These are phyloP conservation scores for Circaetus cinerascens DNA, from an alignment of 2,113 vertebrate species.

Conservation along the genomic window DNA sequence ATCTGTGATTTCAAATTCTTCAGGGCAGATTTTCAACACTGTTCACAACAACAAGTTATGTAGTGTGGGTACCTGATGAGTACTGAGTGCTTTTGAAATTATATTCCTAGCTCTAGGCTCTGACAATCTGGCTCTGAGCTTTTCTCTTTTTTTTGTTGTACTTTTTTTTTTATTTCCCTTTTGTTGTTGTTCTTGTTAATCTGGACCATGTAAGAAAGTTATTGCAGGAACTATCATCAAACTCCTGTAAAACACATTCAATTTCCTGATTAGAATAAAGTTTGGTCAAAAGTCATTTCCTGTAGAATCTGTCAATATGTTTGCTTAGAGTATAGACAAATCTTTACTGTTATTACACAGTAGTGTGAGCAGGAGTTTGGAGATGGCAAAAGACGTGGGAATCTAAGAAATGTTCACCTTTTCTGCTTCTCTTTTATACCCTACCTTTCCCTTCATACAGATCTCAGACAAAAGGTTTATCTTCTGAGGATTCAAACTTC, in stretches of 20 bases:
- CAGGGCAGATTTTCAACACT: neutral
- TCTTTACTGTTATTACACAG: neutral
- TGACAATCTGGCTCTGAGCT: neutral
- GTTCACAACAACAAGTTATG: neutral
- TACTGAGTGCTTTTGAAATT: neutral
- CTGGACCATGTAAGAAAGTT: neutral
- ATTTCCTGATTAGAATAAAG: neutral
- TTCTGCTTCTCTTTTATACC: neutral
- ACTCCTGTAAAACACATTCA: neutral
- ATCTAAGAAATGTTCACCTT: neutral
- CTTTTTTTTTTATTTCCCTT: neutral
- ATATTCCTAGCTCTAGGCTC: neutral
- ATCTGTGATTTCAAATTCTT: neutral
- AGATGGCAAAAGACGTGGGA: neutral
- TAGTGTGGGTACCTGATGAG: neutral
- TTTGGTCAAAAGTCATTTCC: neutral
- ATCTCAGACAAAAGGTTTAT: neutral
- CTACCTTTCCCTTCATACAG: neutral
- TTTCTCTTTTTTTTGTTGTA: neutral
- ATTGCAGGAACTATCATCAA: rapidly evolving
- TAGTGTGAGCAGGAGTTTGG: neutral
- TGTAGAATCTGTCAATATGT: neutral
- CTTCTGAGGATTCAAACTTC: neutral
- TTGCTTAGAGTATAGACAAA: neutral
- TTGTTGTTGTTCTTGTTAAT: neutral